Base-by-base conservation (phyloP, 2,797 vertebrate genomes). In the Hybognathus amarus region DNA sequence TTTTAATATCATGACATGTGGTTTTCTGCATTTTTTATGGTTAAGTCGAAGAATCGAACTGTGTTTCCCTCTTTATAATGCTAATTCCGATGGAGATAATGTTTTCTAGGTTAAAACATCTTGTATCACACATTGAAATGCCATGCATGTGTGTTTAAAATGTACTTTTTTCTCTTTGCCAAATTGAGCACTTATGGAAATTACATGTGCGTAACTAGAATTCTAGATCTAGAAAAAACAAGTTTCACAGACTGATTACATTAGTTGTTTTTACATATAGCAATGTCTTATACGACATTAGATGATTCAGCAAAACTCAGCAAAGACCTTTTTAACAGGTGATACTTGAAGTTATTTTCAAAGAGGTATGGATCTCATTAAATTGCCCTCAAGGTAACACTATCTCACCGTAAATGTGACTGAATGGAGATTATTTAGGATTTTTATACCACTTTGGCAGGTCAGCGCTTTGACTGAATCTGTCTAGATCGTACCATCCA, bases 111-210 rank as follows among this genome's bases (percentile, higher is more conserved):
- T 61, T 17, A 52, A 68, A 73, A 76, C 52, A 6, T 64, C 63
- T 30, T 66, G 54, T 54, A 83, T 45, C 47, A 59, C 64, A 24
- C 54, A 36, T 17, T 47, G n/a, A 67, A 68, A 24, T 36, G 52
- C 7, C 12, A 24, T 33, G 30, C 22, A 18, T 80, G 71, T 66
- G 15, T 75, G 42, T 24, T 73, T 36, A 45, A 66, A 56, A 30
- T 71, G n/a, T 77, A 52, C 30, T 79, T 52, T 22, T 20, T 80
- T 30, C 54, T 79, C 18, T 10, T 82, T 79, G 77, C n/a, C 36
- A 64, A 81, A 71, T 63, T 82, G 20, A 87, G 84, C 86, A 87
- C 84, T 87, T 87, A 84, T 1, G 24, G 36, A 85, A 77, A 67
- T 79, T 17, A 61, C n/a, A 33, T 22, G 17, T 68, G 50, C 45